Percentiles rank a stretch among this genome's conserved stretches.
phyloP scores from a whole-genome alignment of 2,888 invertebrate species.

The Stramonita haemastoma region DNA sequence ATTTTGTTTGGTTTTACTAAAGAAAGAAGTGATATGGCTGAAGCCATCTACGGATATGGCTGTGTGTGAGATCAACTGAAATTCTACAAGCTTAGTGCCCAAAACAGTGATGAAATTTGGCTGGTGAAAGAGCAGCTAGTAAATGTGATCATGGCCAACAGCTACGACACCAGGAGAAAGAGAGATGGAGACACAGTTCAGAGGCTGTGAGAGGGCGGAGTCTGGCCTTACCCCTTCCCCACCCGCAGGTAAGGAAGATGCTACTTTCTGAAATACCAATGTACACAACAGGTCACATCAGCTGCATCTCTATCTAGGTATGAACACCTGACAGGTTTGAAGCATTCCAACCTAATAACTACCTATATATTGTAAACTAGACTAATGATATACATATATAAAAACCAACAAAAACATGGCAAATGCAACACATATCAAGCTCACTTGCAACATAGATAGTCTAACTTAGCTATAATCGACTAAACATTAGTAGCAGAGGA shows the following conservation, averaged over 20 bases:
- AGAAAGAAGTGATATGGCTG: neutral
- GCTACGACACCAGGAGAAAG: neutral
- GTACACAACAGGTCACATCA: conserved; percentile 2
- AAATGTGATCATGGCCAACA: neutral
- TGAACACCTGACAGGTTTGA: too few species aligned
- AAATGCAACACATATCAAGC: too few species aligned
- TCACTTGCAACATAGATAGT: too few species aligned
- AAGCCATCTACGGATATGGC: neutral
- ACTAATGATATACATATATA: too few species aligned
- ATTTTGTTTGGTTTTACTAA: neutral
- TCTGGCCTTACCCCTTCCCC: conserved; percentile 18
- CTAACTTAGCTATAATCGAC: too few species aligned
- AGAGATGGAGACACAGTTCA: too few species aligned
- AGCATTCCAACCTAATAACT: too few species aligned
- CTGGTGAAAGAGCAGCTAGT: neutral
- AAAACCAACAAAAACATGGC: too few species aligned
- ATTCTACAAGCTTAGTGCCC: conserved; percentile 7
- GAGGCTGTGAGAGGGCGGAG: neutral
- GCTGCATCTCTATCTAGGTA: neutral
- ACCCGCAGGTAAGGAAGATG: conserved; percentile 23
- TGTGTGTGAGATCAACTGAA: neutral
- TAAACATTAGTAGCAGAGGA: too few species aligned
- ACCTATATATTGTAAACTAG: too few species aligned
- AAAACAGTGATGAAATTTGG: neutral
- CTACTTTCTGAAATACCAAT: conserved; percentile 24